Conservation (phyloP, 2,888 invertebrate species). For the Lasioglossum zephyrum region DNA sequence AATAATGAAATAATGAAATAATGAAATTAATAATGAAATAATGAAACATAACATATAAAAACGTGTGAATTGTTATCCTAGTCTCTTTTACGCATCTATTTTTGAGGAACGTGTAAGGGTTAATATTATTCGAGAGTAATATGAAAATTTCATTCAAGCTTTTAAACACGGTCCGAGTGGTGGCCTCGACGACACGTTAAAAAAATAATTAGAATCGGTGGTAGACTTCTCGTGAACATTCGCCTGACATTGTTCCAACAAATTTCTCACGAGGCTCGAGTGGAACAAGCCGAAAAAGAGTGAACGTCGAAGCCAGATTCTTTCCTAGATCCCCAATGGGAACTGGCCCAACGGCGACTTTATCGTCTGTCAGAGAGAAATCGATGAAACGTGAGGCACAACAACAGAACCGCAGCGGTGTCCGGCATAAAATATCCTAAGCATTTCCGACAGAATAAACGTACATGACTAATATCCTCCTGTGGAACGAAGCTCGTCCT, state of each 20-base stretch:
- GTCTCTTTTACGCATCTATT: too few species aligned
- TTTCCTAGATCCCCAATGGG: not conserved
- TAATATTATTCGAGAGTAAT: too few species aligned
- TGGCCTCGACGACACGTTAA: too few species aligned
- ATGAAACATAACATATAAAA: too few species aligned
- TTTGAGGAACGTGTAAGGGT: too few species aligned
- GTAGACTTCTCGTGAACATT: not conserved
- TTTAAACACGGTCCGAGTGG: too few species aligned
- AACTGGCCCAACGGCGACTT: not conserved
- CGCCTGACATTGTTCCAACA: not conserved
- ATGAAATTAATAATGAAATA: too few species aligned
- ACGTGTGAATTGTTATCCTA: too few species aligned
- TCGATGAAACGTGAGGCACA: slow-evolving; percentile 20
- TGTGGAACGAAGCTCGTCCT: not conserved
- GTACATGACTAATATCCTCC: slow-evolving; percentile 61
- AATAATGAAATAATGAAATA: too few species aligned
- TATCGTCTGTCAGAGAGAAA: slow-evolving; percentile 2
- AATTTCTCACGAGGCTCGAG: not conserved
- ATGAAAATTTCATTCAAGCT: too few species aligned
- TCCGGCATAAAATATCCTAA: slow-evolving; percentile 46
- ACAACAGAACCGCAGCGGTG: slow-evolving; percentile 17
- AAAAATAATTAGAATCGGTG: too few species aligned
- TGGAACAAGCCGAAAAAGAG: not conserved
- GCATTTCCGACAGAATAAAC: slow-evolving; percentile 61
- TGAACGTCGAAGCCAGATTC: not conserved